A percentile compares a stretch with the other conserved stretches of the same genome.
phyloP scores from a whole-genome alignment of 2,797 vertebrate genomes.

The Microctenopoma stevenorrisi region DNA sequence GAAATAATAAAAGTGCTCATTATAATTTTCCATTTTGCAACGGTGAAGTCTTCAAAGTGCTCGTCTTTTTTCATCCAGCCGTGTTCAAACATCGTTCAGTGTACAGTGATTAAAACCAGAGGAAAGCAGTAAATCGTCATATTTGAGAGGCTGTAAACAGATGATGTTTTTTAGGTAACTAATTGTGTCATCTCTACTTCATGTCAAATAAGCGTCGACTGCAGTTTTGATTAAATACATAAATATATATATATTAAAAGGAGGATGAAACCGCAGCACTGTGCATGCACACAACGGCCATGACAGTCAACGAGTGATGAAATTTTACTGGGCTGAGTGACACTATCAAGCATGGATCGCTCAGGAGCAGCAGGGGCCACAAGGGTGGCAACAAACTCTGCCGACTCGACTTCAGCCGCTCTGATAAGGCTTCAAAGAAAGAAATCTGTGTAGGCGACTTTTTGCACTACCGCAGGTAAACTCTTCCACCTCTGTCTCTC shows the following conservation, averaged over 20 bases:
- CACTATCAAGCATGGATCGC: conserved; percentile 10
- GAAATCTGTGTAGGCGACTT: background rate
- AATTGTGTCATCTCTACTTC: background rate
- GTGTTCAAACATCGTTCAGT: background rate
- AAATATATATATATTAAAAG: background rate
- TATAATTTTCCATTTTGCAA: background rate
- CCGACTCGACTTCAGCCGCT: conserved; percentile 2
- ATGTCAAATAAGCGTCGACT: background rate
- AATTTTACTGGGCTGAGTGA: conserved; percentile 31
- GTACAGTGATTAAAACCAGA: background rate
- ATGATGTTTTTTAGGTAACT: background rate
- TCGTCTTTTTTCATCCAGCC: background rate
- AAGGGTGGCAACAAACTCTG: background rate
- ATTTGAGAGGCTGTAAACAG: background rate
- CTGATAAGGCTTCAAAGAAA: conserved; percentile 12
- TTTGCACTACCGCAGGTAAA: conserved; percentile 12
- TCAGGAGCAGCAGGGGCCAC: conserved; percentile 13
- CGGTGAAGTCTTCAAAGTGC: background rate
- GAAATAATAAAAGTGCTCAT: background rate
- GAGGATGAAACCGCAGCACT: conserved; percentile 5
- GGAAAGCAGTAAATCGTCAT: background rate
- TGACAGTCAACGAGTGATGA: conserved; percentile 32
- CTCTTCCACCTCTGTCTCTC: background rate
- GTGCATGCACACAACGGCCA: background rate
- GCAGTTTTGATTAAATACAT: too few species aligned